Evolutionary conservation across 2,888 invertebrate genomes (phyloP), one percentile per base, ranked within the genome.

Genomic region (Junonia oenone): DNA sequence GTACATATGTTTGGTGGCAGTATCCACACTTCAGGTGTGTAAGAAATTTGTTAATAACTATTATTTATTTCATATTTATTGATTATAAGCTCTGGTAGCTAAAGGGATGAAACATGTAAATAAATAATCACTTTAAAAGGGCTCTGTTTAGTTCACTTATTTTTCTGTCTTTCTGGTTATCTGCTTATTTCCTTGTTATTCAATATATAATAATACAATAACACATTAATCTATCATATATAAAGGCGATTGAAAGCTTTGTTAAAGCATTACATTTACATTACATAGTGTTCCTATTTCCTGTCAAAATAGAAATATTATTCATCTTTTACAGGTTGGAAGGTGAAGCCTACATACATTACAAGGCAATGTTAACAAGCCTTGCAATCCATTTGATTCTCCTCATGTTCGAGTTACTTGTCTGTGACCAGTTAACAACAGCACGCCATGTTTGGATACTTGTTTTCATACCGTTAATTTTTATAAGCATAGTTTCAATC

Each of bases 351-450:
- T 98, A 98, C 80, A 95, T 98, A 35, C 99, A 99, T 82, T 99
- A 98, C 83, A 98, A 98, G 83, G 98, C 98, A 13, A 99, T 99
- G 99, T 91, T 99, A 59, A 97, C 99, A 77, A 98, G 97, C 61
- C 92, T 98, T 67, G 97, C 98, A 45, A 93, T 99, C 72, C 99
- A 99, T 81, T 91, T 99, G 60, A 96, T 99, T 67, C 90, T 99
- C 63, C 90, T 99, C 22, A 97, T 98, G 96, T 99, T 99, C 88
- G 99, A 99, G 83, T 87, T 99, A 63, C 91, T 99, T 61, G 97
- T 97, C 35, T 99, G 98, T 82, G 97, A 99, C 89, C 98, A 99
- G 85, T 89, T 99, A 66, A 96, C 98, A 68, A 96, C 96, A 0
- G 91, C 92, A 8, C 92, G 96, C 64, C 96, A 96, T 83, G 87